Conservation (phyloP, 2,888 invertebrate genomes). For the Marasmarcha lunaedactyla region DNA sequence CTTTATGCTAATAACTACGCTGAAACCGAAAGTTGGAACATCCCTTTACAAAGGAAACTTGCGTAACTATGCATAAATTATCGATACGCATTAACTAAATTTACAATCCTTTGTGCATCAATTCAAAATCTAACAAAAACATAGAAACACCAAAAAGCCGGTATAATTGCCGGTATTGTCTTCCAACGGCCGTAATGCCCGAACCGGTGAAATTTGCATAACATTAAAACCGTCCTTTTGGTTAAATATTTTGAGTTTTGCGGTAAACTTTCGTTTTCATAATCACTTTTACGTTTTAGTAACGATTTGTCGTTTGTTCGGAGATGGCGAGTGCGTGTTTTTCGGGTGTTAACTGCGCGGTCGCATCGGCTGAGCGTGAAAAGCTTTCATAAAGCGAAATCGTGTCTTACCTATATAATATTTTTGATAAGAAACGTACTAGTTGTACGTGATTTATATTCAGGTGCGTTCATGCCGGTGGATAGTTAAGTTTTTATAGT, state of each 20-base stretch:
- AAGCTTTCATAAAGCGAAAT: conserved; percentile 38
- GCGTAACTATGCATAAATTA: conserved; percentile 61
- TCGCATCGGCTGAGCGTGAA: conserved; percentile 29
- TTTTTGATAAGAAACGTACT: conserved; percentile 50
- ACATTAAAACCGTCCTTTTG: conserved; percentile 29
- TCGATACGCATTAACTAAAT: conserved; percentile 59
- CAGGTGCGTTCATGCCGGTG: conserved; percentile 56
- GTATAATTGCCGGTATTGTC: conserved; percentile 38
- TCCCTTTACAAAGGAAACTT: conserved; percentile 37
- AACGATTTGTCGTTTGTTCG: not conserved
- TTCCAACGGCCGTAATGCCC: conserved; percentile 25
- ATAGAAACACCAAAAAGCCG: conserved; percentile 8
- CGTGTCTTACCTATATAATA: conserved; percentile 41
- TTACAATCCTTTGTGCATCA: conserved; percentile 42
- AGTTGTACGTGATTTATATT: conserved; percentile 55
- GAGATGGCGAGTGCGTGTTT: conserved; percentile 27
- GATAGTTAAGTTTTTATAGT: conserved; percentile 64
- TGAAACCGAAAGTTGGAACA: conserved; percentile 61
- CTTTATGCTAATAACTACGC: conserved; percentile 64
- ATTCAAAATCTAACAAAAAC: conserved; percentile 33
- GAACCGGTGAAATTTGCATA: conserved; percentile 40
- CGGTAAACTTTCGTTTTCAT: conserved; percentile 52
- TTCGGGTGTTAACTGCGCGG: conserved; percentile 23
- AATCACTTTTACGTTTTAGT: conserved; percentile 15
- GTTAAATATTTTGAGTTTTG: conserved; percentile 58